A percentile compares a stretch with the other conserved stretches of the same genome.
Evolutionary conservation across 1,140 invertebrate species (phyloP).

Genomic region (Battus philenor): DNA sequence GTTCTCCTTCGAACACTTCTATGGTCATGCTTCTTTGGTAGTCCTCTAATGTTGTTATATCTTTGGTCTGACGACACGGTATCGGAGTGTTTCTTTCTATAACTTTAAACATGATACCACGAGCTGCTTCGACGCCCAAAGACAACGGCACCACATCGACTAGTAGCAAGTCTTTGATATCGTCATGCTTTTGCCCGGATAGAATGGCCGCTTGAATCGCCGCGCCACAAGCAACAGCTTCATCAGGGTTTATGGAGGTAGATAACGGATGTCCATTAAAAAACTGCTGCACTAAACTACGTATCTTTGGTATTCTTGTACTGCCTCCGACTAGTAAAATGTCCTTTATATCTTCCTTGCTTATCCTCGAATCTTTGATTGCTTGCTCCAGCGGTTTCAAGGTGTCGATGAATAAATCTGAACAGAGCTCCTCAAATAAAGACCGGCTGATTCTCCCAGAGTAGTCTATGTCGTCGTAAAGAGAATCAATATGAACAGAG

Average conservation of each 20-base stretch:
- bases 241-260: conserved; percentile 74
- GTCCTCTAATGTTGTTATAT: conserved; percentile 52
- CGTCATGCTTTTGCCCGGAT: conserved; percentile 67
- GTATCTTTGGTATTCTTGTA: conserved; percentile 78
- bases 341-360: conserved; percentile 79
- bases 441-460: conserved; percentile 48
- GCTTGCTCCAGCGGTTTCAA: conserved; percentile 64
- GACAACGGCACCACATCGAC: conserved; percentile 77
- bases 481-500: conserved; percentile 83
- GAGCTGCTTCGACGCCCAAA: conserved; percentile 78
- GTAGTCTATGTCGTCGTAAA: conserved; percentile 78
- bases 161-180: conserved; percentile 68
- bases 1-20: conserved; percentile 56
- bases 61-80: conserved; percentile 63
- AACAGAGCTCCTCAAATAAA: conserved; percentile 70
- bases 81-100: conserved; percentile 82
- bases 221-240: conserved; percentile 72
- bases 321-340: conserved; percentile 84
- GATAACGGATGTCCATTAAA: conserved; percentile 55
- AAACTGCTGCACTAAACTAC: conserved; percentile 61
- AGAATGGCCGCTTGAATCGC: conserved; percentile 72
- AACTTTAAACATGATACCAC: conserved; percentile 80
- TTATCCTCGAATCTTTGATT: conserved; percentile 79
- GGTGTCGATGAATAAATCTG: conserved; percentile 71
- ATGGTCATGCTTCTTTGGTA: conserved; percentile 53